phyloP scores from a whole-genome alignment of 2,888 invertebrate genomes.

The Zygothrica quintamaculata region DNA sequence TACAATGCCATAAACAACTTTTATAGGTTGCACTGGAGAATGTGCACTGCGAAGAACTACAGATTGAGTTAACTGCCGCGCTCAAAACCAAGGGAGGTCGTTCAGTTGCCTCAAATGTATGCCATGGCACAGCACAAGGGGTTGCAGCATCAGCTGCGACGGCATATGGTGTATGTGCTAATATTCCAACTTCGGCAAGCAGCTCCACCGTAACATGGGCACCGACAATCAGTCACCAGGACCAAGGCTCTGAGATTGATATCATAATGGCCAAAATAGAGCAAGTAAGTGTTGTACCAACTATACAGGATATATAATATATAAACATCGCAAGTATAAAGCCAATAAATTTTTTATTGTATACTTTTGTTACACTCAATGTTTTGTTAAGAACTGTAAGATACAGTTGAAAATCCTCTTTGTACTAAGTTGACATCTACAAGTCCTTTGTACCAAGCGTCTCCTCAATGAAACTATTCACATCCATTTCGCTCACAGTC shows the following conservation, averaged over 20 bases:
- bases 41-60: constrained; percentile 94
- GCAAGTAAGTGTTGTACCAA: no score
- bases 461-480: constrained; percentile 26
- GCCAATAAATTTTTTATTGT: neutral
- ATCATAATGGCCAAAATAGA: constrained; percentile 98
- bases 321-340: constrained; percentile 11
- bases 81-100: constrained; percentile 86
- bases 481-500: constrained; percentile 19
- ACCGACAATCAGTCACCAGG: constrained; percentile 85
- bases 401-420: neutral
- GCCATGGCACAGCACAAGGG: neutral
- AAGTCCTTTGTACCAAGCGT: constrained; percentile 10
- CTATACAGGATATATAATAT: no score
- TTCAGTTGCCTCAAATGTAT: constrained; percentile 64
- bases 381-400: neutral
- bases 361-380: no score
- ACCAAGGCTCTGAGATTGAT: constrained; percentile 92
- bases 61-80: constrained; percentile 92
- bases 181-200: constrained; percentile 74
- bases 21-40: constrained; percentile 88
- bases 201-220: constrained; percentile 84
- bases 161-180: constrained; percentile 77
- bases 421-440: no score
- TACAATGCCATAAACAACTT: neutral
- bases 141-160: constrained; percentile 7